A percentile compares a stretch with the other conserved stretches of the same genome.
phyloP scores from a whole-genome alignment of 2,888 invertebrate genomes.

The Tubulanus polymorphus region DNA sequence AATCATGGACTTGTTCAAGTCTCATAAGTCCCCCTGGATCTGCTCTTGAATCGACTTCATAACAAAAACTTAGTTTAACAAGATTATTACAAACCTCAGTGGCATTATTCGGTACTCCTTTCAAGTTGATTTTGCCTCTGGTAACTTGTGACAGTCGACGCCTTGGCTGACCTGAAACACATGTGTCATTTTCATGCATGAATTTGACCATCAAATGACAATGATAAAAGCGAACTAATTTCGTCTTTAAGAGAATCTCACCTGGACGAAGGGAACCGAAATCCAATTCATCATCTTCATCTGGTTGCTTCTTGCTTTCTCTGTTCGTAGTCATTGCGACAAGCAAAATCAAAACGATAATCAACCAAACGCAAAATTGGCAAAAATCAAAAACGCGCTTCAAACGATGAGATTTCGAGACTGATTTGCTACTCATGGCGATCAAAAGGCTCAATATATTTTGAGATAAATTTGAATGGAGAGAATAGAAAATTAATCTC shows the following conservation, averaged over 20 bases:
- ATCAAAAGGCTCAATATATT: no score
- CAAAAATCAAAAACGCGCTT: no score
- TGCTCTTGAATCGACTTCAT: no score
- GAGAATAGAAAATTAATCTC: no score
- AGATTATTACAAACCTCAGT: background rate
- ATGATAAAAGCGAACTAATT: background rate
- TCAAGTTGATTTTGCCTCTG: slow-evolving; percentile 39
- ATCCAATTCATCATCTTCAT: slow-evolving; percentile 85
- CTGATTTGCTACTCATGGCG: no score
- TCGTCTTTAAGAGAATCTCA: no score
- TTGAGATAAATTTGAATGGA: no score
- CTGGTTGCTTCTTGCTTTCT: slow-evolving; percentile 40
- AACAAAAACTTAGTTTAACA: background rate
- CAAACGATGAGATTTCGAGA: no score
- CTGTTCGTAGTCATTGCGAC: no score
- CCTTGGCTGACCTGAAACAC: background rate
- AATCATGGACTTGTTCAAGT: background rate
- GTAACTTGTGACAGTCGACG: slow-evolving; percentile 48
- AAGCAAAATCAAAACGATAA: no score
- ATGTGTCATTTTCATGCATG: background rate
- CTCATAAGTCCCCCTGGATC: background rate
- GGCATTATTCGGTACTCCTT: slow-evolving; percentile 24
- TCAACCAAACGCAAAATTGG: no score
- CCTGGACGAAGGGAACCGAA: slow-evolving; percentile 81
- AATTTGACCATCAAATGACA: background rate